Evolutionary conservation across 2,113 vertebrate species (phyloP), one percentile per base, ranked within the genome.

Genomic region (Thalassoma bifasciatum): DNA sequence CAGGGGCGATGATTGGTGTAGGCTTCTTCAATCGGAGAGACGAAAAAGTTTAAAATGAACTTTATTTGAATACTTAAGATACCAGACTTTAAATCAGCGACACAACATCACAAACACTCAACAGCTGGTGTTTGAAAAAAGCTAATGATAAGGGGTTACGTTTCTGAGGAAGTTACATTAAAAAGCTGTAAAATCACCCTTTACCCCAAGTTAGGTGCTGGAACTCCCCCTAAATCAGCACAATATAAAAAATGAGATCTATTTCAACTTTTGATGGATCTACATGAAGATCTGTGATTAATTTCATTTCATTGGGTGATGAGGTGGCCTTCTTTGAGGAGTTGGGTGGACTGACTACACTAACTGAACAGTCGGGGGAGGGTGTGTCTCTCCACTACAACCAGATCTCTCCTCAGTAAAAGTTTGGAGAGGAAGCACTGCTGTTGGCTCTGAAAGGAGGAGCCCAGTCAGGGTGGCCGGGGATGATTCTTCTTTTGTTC

Each of bases 401-500:
- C 74, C 80, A 83, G 84, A 83, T 78, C 51, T 36, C 74, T 57
- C 75, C 76, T 75, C 60, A 52, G 66, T 24, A 65, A 83, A 86
- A 75, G 67, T 86, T 85, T 81, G 82, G 69, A 84, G 75, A 67
- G 77, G 64, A 30, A 83, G 22, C 84, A 81, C 66, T 75, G 78
- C 75, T 71, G 64, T 86, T 91, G 90, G 91, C 89, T 84, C 79
- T 65, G 74, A 84, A 81, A 83, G 44, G 75, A 83, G 56, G 52
- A 85, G 61, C 86, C 37, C 86, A 69, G 86, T 80, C 46, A 85
- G 84, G 83, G 84, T 77, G 81, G 83, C 68, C 68, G 70, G 70
- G 69, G 88, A 88, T 79, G 89, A 92, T 82, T 88, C 85, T 67
- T 72, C 90, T 73, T 90, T 91, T 91, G 88, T 93, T 79, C 76